A percentile compares a stretch with the other conserved stretches of the same genome.
phyloP scores from a whole-genome alignment of 2,113 vertebrate genomes.

The Channa argus region DNA sequence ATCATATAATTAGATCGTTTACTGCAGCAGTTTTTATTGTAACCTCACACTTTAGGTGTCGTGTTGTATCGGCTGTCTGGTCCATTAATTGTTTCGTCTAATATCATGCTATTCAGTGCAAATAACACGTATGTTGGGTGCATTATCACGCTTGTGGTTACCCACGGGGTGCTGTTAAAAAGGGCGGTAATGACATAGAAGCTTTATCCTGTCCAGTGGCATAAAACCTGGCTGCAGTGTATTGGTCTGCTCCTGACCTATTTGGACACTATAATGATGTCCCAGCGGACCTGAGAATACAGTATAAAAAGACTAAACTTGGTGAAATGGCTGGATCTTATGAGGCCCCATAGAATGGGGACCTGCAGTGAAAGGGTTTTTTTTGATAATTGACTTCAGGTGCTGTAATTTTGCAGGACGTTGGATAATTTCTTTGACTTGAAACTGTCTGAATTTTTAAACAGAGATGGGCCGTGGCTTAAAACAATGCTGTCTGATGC shows the following conservation, averaged over 20 bases:
- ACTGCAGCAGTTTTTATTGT: constrained; percentile 6
- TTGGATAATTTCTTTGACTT: too few species aligned
- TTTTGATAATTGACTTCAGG: constrained; percentile 4
- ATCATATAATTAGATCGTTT: constrained; percentile 17
- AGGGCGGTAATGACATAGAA: constrained; percentile 34
- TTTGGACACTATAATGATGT: constrained; percentile 72
- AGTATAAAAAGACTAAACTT: constrained; percentile 49
- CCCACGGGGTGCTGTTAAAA: neutral
- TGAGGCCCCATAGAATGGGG: constrained; percentile 22
- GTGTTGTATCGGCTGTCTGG: neutral
- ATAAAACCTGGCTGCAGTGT: constrained; percentile 47
- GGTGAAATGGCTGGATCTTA: constrained; percentile 44
- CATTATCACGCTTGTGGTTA: constrained; percentile 15
- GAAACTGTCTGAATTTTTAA: neutral
- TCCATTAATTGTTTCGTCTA: neutral
- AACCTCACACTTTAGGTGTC: constrained; percentile 4
- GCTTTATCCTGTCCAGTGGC: constrained; percentile 45
- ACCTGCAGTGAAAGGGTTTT: neutral
- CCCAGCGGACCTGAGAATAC: constrained; percentile 56
- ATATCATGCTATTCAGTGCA: constrained; percentile 13
- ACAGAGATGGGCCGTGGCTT: neutral
- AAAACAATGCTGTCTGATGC: constrained; percentile 57
- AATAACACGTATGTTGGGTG: constrained; percentile 14
- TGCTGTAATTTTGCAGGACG: too few species aligned
- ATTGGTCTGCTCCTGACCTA: constrained; percentile 61